Evolutionary conservation across 2,797 vertebrate genomes (phyloP), one percentile per base, ranked within the genome.

Genomic region (Cichlasoma orientale): DNA sequence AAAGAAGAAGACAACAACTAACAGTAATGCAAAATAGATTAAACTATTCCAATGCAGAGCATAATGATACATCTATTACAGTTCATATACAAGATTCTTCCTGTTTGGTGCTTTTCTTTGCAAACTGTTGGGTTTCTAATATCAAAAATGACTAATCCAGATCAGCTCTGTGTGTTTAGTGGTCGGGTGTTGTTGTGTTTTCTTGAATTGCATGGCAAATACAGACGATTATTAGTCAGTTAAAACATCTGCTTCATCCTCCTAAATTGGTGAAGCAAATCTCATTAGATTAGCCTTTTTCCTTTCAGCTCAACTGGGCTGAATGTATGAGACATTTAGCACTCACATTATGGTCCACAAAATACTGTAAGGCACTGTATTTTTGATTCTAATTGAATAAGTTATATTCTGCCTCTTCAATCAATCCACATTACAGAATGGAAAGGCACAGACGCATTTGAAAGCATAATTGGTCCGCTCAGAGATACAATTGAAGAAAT

Each of bases 341-440:
- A 47, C 83, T 89, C 66, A 85, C 84, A 89, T 81, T 82, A 82
- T 88, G 82, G 88, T 93, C 89, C 82, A 93, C 83, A 85, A 79
- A 92, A 88, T 89, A 83, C 80, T 84, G 74, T 94, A 96, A 96
- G 95, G 95, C 95, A 96, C 95, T 92, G 85, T 75, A 85, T 92
- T 94, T 95, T 93, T 82, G 84, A 90, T 90, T 92, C 77, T 23
- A 88, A 93, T 92, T 88, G 52, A 74, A 29, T n/a, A 47, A 25
- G 23, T 74, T 38, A 41, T 13, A 66, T 80, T 85, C 87, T 71
- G n/a, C 77, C 52, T 83, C 56, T 87, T 75, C 52, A 82, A 82
- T 88, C 86, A 86, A 91, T 92, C 83, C 31, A 82, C 72, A 87
- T 71, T 58, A 58, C 71, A 36, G 27, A 56, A 87, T 88, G 66